Evolutionary conservation across 2,888 invertebrate species (phyloP).

Genomic region (Colostygia pectinataria): DNA sequence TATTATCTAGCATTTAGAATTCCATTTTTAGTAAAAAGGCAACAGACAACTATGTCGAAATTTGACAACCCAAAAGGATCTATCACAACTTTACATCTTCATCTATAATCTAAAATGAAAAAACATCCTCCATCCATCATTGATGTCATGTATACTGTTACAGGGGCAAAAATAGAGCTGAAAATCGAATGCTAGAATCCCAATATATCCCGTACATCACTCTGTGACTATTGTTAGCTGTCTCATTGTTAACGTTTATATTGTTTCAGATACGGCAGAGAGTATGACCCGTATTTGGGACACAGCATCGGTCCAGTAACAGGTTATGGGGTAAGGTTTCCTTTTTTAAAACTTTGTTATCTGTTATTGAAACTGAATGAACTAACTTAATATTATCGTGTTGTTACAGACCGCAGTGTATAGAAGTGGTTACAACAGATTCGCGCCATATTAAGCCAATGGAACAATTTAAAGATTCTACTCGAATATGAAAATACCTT

Average conservation of each 20-base stretch:
- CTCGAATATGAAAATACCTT: constrained; percentile 76
- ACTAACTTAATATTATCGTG: constrained; percentile 12
- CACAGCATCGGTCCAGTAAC: constrained; percentile 98
- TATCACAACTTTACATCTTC: no score
- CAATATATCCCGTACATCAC: no score
- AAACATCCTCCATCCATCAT: no score
- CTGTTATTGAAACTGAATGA: constrained; percentile 6
- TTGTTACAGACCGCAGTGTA: constrained; percentile 93
- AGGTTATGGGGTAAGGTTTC: constrained; percentile 94
- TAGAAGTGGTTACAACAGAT: constrained; percentile 97
- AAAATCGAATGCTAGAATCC: no score
- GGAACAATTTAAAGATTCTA: constrained; percentile 66
- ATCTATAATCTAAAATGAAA: no score
- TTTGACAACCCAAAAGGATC: no score
- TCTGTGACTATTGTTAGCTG: no score
- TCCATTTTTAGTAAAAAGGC: no score
- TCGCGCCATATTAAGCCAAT: constrained; percentile 92
- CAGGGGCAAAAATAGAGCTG: no score
- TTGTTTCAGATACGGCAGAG: constrained; percentile 89
- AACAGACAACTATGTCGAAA: no score
- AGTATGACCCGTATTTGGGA: constrained; percentile 96
- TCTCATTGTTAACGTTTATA: constrained; percentile 6
- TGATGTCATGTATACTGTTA: no score
- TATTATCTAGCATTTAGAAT: no score
- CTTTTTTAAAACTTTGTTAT: not conserved